Conservation (phyloP, 2,888 invertebrate genomes). For the Mythimna impura region DNA sequence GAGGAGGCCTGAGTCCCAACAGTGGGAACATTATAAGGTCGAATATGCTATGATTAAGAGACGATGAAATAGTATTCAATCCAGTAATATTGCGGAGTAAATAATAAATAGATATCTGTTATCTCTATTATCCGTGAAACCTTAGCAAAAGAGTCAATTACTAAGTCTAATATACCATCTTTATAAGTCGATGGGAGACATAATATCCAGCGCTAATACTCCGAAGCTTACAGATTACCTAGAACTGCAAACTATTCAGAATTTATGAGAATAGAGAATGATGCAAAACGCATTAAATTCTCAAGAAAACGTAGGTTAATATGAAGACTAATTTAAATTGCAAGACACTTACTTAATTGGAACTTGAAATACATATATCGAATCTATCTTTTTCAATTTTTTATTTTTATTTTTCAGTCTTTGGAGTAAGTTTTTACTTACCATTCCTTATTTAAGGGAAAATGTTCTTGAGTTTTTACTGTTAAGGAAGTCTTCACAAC, state of each 20-base stretch:
- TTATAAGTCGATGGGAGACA: background rate
- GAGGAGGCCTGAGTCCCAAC: too few relatives aligned
- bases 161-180: slow-evolving; percentile 2
- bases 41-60: too few relatives aligned
- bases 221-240: slow-evolving; percentile 15
- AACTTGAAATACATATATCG: background rate
- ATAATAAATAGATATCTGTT: slow-evolving; percentile 6
- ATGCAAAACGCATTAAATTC: slow-evolving; percentile 5
- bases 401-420: too few relatives aligned
- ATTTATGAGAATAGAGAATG: slow-evolving; percentile 7
- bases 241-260: slow-evolving; percentile 2
- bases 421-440: background rate
- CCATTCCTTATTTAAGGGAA: background rate
- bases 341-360: background rate
- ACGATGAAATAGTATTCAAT: background rate
- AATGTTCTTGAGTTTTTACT: background rate
- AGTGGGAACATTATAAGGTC: too few relatives aligned
- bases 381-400: too few relatives aligned
- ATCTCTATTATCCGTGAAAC: slow-evolving; percentile 11
- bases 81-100: background rate
- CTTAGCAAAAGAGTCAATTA: slow-evolving; percentile 12
- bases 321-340: background rate
- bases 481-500: background rate
- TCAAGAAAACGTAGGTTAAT: background rate
- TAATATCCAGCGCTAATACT: slow-evolving; percentile 1